Percentiles rank a stretch among this genome's conserved stretches.
These are phyloP conservation scores for Notarius lentiginosus DNA, from an alignment of 2,113 vertebrate species.

Conservation along the genomic window DNA sequence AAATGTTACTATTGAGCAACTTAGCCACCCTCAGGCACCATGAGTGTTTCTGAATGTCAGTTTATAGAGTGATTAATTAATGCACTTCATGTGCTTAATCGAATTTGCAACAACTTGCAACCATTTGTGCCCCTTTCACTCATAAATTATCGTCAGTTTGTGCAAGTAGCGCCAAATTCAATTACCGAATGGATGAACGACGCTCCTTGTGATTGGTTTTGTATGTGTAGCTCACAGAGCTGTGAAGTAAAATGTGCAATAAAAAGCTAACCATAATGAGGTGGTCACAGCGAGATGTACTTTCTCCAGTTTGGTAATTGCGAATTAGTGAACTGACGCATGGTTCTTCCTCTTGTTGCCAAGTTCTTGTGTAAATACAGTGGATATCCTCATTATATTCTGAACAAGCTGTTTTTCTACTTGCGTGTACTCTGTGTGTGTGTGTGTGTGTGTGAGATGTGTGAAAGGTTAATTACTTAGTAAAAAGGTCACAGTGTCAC, in stretches of 20 bases:
- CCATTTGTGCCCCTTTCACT: slow-evolving; percentile 50
- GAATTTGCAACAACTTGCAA: slow-evolving; percentile 50
- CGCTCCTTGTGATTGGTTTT: slow-evolving; percentile 45
- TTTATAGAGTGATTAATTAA: slow-evolving; percentile 71
- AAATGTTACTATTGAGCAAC: not conserved
- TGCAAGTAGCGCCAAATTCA: slow-evolving; percentile 58
- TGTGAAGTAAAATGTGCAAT: slow-evolving; percentile 58
- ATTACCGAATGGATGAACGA: slow-evolving; percentile 64
- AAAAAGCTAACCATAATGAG: slow-evolving; percentile 54
- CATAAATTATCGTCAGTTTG: slow-evolving; percentile 61
- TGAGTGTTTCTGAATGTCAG: slow-evolving; percentile 47
- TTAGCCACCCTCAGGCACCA: slow-evolving; percentile 26
- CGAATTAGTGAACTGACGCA: slow-evolving; percentile 31
- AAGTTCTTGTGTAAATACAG: not conserved
- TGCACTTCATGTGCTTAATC: slow-evolving; percentile 65
- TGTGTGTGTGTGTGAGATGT: not conserved
- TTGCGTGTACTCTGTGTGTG: not conserved
- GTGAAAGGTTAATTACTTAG: slow-evolving; percentile 71
- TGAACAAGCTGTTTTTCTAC: not conserved
- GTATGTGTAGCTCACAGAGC: slow-evolving; percentile 53
- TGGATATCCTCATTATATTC: slow-evolving; percentile 23
- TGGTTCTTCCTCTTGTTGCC: slow-evolving; percentile 8
- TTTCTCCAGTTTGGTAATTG: slow-evolving; percentile 4
- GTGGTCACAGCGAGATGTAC: slow-evolving; percentile 56
- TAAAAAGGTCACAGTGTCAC: slow-evolving; percentile 67